Conservation (phyloP, 2,113 vertebrate species). For the Microcebus jonahi region DNA sequence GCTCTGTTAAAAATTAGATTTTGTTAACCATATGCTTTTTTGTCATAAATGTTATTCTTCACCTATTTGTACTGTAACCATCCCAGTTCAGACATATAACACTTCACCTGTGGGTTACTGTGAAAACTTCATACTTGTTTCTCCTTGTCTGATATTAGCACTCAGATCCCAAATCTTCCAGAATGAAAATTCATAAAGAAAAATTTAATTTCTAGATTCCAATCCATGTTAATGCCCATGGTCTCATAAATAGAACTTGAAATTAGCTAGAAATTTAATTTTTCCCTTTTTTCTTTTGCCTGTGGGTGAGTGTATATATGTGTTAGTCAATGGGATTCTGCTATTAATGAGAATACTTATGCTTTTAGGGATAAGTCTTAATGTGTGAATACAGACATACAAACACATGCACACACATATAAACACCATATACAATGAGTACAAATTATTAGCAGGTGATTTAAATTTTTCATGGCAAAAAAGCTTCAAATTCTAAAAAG, state of each 20-base stretch:
- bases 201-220: neutral
- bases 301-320: neutral
- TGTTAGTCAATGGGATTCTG: neutral
- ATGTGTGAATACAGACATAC: neutral
- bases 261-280: neutral
- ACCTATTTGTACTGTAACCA: neutral
- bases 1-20: neutral
- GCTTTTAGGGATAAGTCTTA: neutral
- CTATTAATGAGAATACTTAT: neutral
- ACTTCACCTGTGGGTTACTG: neutral
- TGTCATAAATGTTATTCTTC: neutral
- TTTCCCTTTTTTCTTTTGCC: rapidly evolving
- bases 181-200: neutral
- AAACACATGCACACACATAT: neutral
- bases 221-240: neutral
- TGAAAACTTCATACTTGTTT: neutral
- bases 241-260: neutral
- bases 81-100: no score
- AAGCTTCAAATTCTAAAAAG: no score
- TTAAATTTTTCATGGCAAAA: neutral
- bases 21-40: neutral
- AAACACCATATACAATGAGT: neutral
- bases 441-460: neutral
- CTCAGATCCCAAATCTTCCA: neutral
- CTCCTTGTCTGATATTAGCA: neutral